Evolutionary conservation across 2,797 vertebrate species (phyloP).

Genomic region (Ctenopoma multispine): DNA sequence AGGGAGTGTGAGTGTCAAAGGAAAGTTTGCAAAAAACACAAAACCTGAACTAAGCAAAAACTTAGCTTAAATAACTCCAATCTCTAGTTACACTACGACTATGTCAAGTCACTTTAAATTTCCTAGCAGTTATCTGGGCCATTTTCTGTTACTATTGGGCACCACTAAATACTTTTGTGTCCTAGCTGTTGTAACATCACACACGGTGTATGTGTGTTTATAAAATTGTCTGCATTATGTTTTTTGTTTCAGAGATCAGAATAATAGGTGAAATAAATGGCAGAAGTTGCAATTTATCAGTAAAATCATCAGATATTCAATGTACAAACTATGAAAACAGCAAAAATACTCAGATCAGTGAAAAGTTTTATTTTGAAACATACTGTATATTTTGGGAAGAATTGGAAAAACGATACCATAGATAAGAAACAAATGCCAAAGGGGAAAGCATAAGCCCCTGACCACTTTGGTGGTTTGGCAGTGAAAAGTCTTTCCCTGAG

Average conservation of each 20-base stretch:
- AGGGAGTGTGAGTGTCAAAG: constrained; percentile 2
- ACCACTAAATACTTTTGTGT: constrained; percentile 7
- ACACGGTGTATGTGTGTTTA: background rate
- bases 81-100: constrained; percentile 26
- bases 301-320: background rate
- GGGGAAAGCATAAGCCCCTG: constrained; percentile 30
- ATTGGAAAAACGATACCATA: constrained; percentile 15
- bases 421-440: constrained; percentile 6
- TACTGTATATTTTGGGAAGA: background rate
- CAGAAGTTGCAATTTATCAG: background rate
- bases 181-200: constrained; percentile 7
- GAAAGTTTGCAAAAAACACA: constrained; percentile 17
- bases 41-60: constrained; percentile 24
- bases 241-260: constrained; percentile 3
- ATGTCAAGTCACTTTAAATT: constrained; percentile 29
- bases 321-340: background rate
- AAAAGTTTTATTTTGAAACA: background rate
- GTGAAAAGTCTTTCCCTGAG: constrained; percentile 30
- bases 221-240: background rate
- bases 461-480: constrained; percentile 26
- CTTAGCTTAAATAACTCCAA: constrained; percentile 16
- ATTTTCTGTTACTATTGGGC: constrained; percentile 29
- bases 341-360: background rate
- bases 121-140: constrained; percentile 13
- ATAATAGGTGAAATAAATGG: background rate